A percentile compares a stretch with the other conserved stretches of the same genome.
Conservation (phyloP, 2,113 vertebrate species). For the Syngnathus floridae region DNA sequence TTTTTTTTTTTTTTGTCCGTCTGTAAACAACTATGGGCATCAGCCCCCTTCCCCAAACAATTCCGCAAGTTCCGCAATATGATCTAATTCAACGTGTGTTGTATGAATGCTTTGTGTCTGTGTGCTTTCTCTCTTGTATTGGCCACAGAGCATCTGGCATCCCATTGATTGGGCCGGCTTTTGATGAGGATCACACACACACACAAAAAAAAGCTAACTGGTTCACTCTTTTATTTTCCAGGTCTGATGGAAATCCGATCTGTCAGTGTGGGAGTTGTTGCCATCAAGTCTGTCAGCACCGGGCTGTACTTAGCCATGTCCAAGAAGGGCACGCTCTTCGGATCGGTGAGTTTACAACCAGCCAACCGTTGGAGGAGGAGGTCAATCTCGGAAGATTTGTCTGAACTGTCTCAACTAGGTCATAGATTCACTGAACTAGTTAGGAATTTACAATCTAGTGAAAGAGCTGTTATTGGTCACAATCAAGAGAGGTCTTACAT, state of each 20-base stretch:
- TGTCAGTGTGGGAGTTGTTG: conserved; percentile 83
- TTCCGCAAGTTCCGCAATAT: not conserved
- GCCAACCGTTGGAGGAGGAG: conserved; percentile 8
- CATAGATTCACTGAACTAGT: not conserved
- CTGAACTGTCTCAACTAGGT: not conserved
- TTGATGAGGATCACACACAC: conserved; percentile 53
- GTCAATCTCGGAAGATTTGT: not conserved
- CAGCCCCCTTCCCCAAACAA: conserved; percentile 4
- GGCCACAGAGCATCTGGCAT: conserved; percentile 51
- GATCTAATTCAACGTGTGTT: conserved; percentile 11
- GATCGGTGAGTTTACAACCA: conserved; percentile 80
- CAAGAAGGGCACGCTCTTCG: conserved; percentile 82
- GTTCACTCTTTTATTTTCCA: conserved; percentile 64
- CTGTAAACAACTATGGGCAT: conserved; percentile 46
- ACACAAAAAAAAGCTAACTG: conserved; percentile 53
- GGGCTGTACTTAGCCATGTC: conserved; percentile 93
- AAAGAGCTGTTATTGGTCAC: not conserved
- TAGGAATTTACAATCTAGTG: not conserved
- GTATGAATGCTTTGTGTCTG: conserved; percentile 7
- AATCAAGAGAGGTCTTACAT: not conserved
- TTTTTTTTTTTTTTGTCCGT: conserved; percentile 34
- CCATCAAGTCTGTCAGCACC: conserved; percentile 83
- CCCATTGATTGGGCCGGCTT: conserved; percentile 58
- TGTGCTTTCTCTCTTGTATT: conserved; percentile 27
- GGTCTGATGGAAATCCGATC: conserved; percentile 91